Evolutionary conservation across 2,888 invertebrate genomes (phyloP), one percentile per base, ranked within the genome.

Genomic region (Drosophila anceps): DNA sequence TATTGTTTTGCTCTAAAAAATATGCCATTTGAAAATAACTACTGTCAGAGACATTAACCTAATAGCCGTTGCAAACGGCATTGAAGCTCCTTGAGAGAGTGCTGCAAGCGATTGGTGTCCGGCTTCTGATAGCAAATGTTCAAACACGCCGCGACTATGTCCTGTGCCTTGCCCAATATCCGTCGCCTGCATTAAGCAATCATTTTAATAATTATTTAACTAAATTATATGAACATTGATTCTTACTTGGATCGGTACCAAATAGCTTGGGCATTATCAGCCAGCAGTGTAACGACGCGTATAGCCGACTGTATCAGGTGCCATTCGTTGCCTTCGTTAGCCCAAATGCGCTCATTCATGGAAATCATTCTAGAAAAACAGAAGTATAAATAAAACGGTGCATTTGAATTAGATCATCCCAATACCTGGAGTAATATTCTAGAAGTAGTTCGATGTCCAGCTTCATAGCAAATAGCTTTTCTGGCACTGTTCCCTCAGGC

Each of bases 291-390:
- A 72, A 98, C 95, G 83, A 98, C 93, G 79, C 95, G 94, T 66
- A 96, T 95, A 29, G 97, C 95, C 6, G 96, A 96, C 91, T 95
- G 95, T 77, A 97, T 95, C 76, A 98, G 94, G 94, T 98, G 98
- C 91, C 96, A 95, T 92, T 98, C 97, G 91, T 97, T 96, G 62
- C 97, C 96, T 92, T 96, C 95, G 24, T 95, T 95, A 69, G 96
- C 95, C 98, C 98, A 98, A 84, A 96, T 95, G 62, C 96, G 95
- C 92, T 98, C 97, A 93, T 97, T 96, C 91, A 96, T 95, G 77
- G 96, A 96, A 91, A 96, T 96, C 94, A 96, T 93, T 91, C 96
- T 96, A 20, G 13, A 59, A 18, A 29, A 41, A 27, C 0, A 37
- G 44, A 12, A 37, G 18, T 35, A 20, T 12, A 24, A 12, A 24